Evolutionary conservation across 1,140 invertebrate species (phyloP), one percentile per base, ranked within the genome.

Genomic region (Mesaphorura yosii): DNA sequence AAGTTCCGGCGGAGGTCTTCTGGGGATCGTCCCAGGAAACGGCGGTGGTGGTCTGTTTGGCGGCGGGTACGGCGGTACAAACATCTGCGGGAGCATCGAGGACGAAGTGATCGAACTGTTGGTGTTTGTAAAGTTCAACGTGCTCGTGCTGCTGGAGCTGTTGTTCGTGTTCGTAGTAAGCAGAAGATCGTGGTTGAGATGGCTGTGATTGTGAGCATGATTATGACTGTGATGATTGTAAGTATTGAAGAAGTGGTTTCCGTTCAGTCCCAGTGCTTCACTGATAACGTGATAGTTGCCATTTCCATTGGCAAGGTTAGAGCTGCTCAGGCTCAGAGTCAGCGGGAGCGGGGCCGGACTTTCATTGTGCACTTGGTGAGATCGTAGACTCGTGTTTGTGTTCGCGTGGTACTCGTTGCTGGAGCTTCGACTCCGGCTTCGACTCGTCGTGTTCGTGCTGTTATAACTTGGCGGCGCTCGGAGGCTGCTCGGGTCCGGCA

Each of bases 401-500:
- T 7, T 37, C n/a, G 14, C 5, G 42, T 20, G 22, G 38, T 3
- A 20, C 28, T 27, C 31, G 19, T 23, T 19, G 20, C 22, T 7
- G 10, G 19, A n/a, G n/a, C 19, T 39, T 48, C 48, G 44, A 26
- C 26, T 55, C 23, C 46, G n/a, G n/a, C n/a, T n/a, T 50, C 1
- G 38, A 27, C 5, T 34, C 31, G 31, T 34, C 31, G 31, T 34
- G 10, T 10, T 34, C n/a, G 31, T n/a, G n/a, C 10, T 10, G 10
- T 34, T 23, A 20, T 10, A 14, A 46, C 44, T 25, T 5, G 26
- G 7, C 22, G 10, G 12, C 10, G 12, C n/a, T 19, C 34, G 7
- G 14, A n/a, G n/a, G 3, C 23, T 22, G 7, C 40, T 46, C 3
- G 60, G 76, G 64, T 86, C 83, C 31, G 90, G 89, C 80, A 94